These are phyloP conservation scores for Sarcophaga peregrina DNA, from an alignment of 1,140 invertebrate species.

Conservation along the genomic window DNA sequence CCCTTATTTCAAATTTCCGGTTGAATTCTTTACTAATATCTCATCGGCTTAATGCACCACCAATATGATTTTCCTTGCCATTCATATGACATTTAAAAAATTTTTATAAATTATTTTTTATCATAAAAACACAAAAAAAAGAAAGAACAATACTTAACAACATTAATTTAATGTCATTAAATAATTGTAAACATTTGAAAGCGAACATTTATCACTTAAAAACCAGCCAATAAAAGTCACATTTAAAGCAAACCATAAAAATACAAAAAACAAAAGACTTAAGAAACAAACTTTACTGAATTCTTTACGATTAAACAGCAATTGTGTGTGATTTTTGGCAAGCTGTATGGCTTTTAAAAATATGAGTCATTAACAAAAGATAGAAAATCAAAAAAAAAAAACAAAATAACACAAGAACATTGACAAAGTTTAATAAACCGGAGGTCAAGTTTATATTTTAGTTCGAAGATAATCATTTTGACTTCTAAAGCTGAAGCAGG, in stretches of 20 bases:
- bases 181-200: not conserved
- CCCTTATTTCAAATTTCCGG: not conserved
- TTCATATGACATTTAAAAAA: not conserved
- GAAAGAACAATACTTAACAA: not conserved
- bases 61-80: too few species aligned
- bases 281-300: not conserved
- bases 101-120: not conserved
- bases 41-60: not conserved
- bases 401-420: not conserved
- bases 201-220: slow-evolving; percentile 4
- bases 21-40: not conserved
- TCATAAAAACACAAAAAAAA: not conserved
- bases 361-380: not conserved
- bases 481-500: not conserved
- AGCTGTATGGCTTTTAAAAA: not conserved
- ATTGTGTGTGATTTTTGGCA: not conserved
- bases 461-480: slow-evolving; percentile 14
- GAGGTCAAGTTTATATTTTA: slow-evolving; percentile 16
- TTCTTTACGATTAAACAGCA: too few species aligned
- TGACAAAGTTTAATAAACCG: slow-evolving; percentile 22
- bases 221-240: not conserved
- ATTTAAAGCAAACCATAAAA: not conserved
- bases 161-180: not conserved
- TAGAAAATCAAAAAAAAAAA: too few species aligned
- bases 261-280: slow-evolving; percentile 1